Evolutionary conservation across 2,113 vertebrate species (phyloP).

Genomic region (Phrynosoma platyrhinos): DNA sequence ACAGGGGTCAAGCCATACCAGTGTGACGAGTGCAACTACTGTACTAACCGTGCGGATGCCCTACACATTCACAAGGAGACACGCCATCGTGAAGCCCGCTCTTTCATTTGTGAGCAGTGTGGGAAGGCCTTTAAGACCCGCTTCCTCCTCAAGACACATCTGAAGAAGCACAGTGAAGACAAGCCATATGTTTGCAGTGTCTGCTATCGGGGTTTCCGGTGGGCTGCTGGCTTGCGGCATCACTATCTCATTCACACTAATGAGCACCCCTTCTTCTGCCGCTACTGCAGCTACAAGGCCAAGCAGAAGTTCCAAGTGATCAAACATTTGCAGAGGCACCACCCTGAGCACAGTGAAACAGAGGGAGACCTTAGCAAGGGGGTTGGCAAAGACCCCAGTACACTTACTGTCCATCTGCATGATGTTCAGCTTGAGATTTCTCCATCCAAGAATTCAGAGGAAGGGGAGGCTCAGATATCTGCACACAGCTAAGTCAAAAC

Average conservation of each 20-base stretch:
- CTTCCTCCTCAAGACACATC: constrained; percentile 94
- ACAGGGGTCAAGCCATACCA: constrained; percentile 90
- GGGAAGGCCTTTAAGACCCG: constrained; percentile 97
- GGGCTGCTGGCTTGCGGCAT: constrained; percentile 93
- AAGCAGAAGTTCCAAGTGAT: constrained; percentile 97
- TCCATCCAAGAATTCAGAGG: not conserved
- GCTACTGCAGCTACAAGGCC: constrained; percentile 91
- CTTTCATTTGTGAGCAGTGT: constrained; percentile 95
- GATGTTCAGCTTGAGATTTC: constrained; percentile 77
- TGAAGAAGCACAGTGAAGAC: constrained; percentile 91
- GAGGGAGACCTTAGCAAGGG: constrained; percentile 79
- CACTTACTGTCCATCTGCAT: constrained; percentile 78
- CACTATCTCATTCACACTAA: constrained; percentile 95
- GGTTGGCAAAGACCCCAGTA: constrained; percentile 85
- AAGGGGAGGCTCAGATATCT: rapidly evolving
- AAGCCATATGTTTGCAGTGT: constrained; percentile 87
- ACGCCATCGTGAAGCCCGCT: constrained; percentile 86
- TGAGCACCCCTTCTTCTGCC: constrained; percentile 91
- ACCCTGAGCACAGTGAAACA: constrained; percentile 75
- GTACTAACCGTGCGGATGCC: constrained; percentile 92
- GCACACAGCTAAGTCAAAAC: constrained; percentile 35
- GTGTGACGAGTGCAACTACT: constrained; percentile 91
- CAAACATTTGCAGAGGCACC: constrained; percentile 87
- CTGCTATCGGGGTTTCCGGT: constrained; percentile 91
- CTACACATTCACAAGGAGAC: constrained; percentile 91